A percentile compares a stretch with the other conserved stretches of the same genome.
Evolutionary conservation across 2,797 vertebrate species (phyloP).

Genomic region (Notoglanidium macrostoma): DNA sequence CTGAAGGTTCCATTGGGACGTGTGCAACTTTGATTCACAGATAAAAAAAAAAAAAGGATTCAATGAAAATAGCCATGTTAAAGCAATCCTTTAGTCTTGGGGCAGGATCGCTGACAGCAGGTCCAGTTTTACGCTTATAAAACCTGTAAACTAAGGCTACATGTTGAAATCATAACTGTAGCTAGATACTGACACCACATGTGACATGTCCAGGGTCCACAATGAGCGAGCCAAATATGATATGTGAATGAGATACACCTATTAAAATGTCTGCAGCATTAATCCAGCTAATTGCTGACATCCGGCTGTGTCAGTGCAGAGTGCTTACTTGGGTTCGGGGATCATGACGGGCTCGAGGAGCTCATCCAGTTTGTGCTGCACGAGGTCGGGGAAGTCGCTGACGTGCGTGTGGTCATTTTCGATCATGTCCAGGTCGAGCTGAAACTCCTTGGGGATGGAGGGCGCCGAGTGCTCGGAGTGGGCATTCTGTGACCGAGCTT

Average conservation of each 20-base stretch:
- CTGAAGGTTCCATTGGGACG: neutral
- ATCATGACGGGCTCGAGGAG: slow-evolving; percentile 94
- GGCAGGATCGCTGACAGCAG: neutral
- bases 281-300: neutral
- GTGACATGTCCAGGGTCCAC: neutral
- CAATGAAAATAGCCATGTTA: neutral
- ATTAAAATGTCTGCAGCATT: neutral
- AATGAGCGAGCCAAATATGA: neutral
- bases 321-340: slow-evolving; percentile 91
- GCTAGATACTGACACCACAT: neutral
- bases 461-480: slow-evolving; percentile 81
- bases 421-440: slow-evolving; percentile 96
- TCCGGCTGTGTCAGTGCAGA: neutral
- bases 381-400: slow-evolving; percentile 92
- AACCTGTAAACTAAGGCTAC: neutral
- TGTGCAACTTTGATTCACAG: neutral
- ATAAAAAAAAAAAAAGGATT: neutral
- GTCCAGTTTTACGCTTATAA: neutral
- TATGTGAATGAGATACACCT: neutral
- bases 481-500: slow-evolving; percentile 85
- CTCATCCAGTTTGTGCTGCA: slow-evolving; percentile 96
- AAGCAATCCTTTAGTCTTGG: neutral
- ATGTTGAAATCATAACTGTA: neutral
- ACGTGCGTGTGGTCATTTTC: slow-evolving; percentile 89
- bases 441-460: slow-evolving; percentile 90